phyloP scores from a whole-genome alignment of 1,140 invertebrate species.

The Leguminivora glycinivorella region DNA sequence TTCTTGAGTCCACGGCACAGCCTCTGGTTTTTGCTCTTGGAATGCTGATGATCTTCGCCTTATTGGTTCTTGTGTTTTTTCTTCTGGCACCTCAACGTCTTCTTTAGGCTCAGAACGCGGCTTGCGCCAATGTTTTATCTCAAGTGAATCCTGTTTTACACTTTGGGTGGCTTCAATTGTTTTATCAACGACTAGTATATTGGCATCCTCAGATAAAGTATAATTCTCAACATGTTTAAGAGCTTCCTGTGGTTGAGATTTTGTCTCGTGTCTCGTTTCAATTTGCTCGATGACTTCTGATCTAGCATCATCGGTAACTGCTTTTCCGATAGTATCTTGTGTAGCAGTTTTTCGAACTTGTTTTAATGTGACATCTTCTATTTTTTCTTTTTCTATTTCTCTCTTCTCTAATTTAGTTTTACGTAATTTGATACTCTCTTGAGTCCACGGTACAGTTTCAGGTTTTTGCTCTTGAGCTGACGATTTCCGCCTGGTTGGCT shows the following conservation, averaged over 20 bases:
- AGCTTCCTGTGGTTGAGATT: slow-evolving; percentile 24
- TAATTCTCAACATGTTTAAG: slow-evolving; percentile 33
- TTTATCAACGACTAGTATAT: slow-evolving; percentile 37
- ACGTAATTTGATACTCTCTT: slow-evolving; percentile 81
- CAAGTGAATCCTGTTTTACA: slow-evolving; percentile 29
- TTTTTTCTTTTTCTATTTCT: slow-evolving; percentile 50
- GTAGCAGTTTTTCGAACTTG: background rate
- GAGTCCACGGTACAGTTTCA: slow-evolving; percentile 72
- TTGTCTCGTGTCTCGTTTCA: slow-evolving; percentile 34
- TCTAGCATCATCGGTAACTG: background rate
- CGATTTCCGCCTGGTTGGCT: background rate
- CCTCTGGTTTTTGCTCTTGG: slow-evolving; percentile 41
- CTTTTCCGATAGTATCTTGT: background rate
- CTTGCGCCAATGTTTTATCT: slow-evolving; percentile 34
- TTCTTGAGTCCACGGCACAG: slow-evolving; percentile 79
- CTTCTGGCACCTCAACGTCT: background rate
- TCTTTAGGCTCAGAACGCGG: slow-evolving; percentile 33
- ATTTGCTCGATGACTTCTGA: background rate
- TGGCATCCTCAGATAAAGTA: slow-evolving; percentile 40
- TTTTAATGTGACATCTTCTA: slow-evolving; percentile 49
- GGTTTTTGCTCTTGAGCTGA: slow-evolving; percentile 38
- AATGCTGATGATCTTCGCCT: background rate
- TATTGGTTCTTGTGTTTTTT: slow-evolving; percentile 8
- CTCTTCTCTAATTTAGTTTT: slow-evolving; percentile 70
- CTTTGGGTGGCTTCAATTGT: slow-evolving; percentile 20